Evolutionary conservation across 1,140 invertebrate genomes (phyloP).

Genomic region (Spodoptera litura): DNA sequence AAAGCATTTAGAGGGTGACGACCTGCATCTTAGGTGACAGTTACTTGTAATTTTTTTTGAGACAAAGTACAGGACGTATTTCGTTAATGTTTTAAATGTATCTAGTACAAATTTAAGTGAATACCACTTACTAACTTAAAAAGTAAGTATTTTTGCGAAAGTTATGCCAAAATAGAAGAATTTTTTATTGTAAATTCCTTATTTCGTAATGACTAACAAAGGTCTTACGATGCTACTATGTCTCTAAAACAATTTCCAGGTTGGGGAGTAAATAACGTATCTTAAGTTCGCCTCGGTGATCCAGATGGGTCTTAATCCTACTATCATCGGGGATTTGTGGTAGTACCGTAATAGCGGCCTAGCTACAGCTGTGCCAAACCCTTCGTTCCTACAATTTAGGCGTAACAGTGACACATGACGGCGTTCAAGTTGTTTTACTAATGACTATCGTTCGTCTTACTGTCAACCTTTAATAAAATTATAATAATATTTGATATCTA

Average conservation of each 20-base stretch:
- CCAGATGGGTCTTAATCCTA: slow-evolving; percentile 19
- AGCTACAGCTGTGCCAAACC: slow-evolving; percentile 22
- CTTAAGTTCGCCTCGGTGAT: slow-evolving; percentile 13
- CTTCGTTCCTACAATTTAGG: slow-evolving; percentile 6
- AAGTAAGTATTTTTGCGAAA: no score
- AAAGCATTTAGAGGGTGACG: no score
- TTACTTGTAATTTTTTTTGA: no score
- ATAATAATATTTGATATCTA: background rate
- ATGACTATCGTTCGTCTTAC: background rate
- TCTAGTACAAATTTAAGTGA: no score
- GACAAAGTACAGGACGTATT: no score
- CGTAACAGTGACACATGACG: background rate
- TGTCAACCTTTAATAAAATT: background rate
- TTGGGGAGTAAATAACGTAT: slow-evolving; percentile 1
- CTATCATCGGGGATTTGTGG: slow-evolving; percentile 34
- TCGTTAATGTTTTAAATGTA: no score
- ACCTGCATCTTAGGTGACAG: no score
- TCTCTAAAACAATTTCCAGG: background rate
- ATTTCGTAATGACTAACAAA: no score
- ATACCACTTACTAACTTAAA: no score
- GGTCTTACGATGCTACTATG: no score
- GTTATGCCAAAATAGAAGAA: no score
- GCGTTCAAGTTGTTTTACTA: background rate
- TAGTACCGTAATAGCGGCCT: background rate
- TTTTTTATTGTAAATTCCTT: no score